Percentiles rank a stretch among this genome's conserved stretches.
These are phyloP conservation scores for Pseudomyrmex sp. DNA, from an alignment of 1,140 invertebrate species.

Conservation along the genomic window DNA sequence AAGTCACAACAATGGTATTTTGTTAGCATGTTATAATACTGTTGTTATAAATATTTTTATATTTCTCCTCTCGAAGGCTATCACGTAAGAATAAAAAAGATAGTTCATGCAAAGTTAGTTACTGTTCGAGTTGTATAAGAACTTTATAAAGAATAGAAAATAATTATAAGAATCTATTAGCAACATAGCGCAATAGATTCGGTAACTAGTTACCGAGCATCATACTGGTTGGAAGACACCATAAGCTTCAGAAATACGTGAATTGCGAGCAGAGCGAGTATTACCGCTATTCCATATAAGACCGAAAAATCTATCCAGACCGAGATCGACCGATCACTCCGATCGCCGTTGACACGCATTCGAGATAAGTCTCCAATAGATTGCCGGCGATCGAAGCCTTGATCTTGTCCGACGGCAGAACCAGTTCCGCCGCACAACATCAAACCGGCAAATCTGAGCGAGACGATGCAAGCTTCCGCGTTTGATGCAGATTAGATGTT, in stretches of 20 bases:
- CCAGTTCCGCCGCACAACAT: constrained; percentile 59
- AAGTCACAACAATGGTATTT: background rate
- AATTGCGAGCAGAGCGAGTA: constrained; percentile 38
- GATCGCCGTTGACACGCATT: constrained; percentile 46
- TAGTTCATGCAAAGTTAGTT: background rate
- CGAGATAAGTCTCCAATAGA: constrained; percentile 58
- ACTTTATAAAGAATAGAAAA: background rate
- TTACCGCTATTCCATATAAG: constrained; percentile 29
- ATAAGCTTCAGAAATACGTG: constrained; percentile 39
- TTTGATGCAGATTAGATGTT: constrained; percentile 63
- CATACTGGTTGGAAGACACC: constrained; percentile 22
- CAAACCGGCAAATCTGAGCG: constrained; percentile 14
- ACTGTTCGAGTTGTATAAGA: background rate
- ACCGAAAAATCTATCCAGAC: constrained; percentile 10
- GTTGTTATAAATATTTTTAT: constrained; percentile 40
- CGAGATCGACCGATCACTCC: constrained; percentile 10
- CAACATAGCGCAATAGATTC: constrained; percentile 10
- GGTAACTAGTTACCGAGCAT: constrained; percentile 34
- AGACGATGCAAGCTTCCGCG: constrained; percentile 53
- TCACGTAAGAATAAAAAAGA: background rate
- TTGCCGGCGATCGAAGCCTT: constrained; percentile 55
- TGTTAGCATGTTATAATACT: background rate
- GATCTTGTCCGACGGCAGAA: constrained; percentile 66
- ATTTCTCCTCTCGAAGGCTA: background rate
- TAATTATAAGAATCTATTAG: constrained; percentile 12